A percentile compares a stretch with the other conserved stretches of the same genome.
Evolutionary conservation across 2,113 vertebrate genomes (phyloP).

Genomic region (Spizaetus ornatus): DNA sequence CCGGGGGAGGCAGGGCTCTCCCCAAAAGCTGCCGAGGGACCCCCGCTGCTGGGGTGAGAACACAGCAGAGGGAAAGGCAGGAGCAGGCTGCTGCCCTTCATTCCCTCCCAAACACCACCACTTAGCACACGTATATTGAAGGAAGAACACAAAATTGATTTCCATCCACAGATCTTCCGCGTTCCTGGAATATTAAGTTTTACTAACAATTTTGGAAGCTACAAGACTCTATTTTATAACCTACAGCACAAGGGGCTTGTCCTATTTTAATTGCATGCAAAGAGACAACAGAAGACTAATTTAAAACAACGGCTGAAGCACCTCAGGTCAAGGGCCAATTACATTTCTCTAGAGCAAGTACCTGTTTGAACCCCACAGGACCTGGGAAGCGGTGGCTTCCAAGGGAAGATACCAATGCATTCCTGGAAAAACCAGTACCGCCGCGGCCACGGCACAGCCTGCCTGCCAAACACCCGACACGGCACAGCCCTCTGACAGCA

Average conservation of each 20-base stretch:
- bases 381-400: background rate
- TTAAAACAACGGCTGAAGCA: background rate
- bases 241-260: background rate
- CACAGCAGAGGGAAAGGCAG: background rate
- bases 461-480: background rate
- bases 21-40: background rate
- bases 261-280: background rate
- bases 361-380: background rate
- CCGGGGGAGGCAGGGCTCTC: background rate
- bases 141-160: background rate
- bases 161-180: background rate
- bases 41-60: background rate
- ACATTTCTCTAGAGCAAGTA: background rate
- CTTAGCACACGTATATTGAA: background rate
- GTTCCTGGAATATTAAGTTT: background rate
- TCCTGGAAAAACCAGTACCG: background rate
- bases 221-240: background rate
- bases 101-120: background rate
- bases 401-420: background rate
- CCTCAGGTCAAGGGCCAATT: background rate
- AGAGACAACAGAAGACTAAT: background rate
- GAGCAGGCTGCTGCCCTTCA: background rate
- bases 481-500: background rate
- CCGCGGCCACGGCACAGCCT: fast-evolving
- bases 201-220: background rate